Base-by-base conservation (phyloP, 2,888 invertebrate genomes). In the Scaptomyza flava region DNA sequence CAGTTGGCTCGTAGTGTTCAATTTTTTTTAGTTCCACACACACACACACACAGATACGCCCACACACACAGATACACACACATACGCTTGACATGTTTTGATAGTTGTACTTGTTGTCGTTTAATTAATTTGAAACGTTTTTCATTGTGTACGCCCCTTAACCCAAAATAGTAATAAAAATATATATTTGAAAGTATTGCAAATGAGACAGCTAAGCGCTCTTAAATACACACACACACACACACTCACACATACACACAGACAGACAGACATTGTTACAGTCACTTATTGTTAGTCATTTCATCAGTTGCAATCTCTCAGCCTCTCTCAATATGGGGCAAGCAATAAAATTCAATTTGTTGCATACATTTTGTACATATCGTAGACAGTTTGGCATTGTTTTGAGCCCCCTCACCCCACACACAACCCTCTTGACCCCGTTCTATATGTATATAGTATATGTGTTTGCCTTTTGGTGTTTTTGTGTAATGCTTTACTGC, bases 261-360 rank as follows among this genome's bases (percentile, higher is more conserved):
- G 20, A 68, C 36, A 53, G 30, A 53, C 8, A 52, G 23, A 41
- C 20, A 60, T 70, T 70, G 58, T 53, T 52, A 60, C 63, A 77
- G 59, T 43, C 65, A 77, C 57, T 60, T 52, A 77, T 72, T 77
- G 84, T 77, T 83, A 74, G 84, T 81, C 84, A 78, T 83, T 84
- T 72, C 65, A 72, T 59, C 58, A 57, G 66, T 30, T 65, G 65
- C 63, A 45, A 51, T 52, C 56, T 61, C 64, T 51, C 17, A 9
- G 17, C 41, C 17, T 41, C 17, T 41, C 68, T 53, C 71, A 72
- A 78, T 63, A 75, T 79, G 72, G 79, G 60, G 58, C 77, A 81
- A 73, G 77, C 70, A 79, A 87, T 87, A 85, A 82, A 87, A 81
- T 81, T 68, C 81, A 85, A 87, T 85, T 75, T 83, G 87, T 83